Conservation (phyloP, 2,113 vertebrate species). For the Cottus gobio region DNA sequence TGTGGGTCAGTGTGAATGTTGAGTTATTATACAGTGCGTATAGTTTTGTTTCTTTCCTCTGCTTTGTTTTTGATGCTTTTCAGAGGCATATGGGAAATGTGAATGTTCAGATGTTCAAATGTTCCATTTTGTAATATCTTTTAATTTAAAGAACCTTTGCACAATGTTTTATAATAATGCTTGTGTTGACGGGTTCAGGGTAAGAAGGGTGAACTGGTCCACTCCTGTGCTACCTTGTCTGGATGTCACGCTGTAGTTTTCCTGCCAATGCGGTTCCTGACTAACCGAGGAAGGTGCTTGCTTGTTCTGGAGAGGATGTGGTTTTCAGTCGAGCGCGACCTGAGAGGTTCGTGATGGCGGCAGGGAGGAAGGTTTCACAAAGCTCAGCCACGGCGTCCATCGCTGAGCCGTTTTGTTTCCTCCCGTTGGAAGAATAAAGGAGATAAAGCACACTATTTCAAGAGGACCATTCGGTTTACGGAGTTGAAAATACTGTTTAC, state of each 20-base stretch:
- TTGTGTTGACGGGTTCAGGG: conserved; percentile 54
- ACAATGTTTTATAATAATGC: conserved; percentile 70
- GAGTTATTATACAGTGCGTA: conserved; percentile 22
- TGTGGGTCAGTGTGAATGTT: conserved; percentile 34
- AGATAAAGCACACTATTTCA: conserved; percentile 64
- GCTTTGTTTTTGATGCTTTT: conserved; percentile 44
- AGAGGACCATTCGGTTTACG: conserved; percentile 51
- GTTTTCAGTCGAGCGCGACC: conserved; percentile 11
- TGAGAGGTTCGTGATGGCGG: conserved; percentile 39
- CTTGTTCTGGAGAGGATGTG: conserved; percentile 17
- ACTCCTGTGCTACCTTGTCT: conserved; percentile 50
- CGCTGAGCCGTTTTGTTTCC: conserved; percentile 44
- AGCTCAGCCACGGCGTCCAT: conserved; percentile 9
- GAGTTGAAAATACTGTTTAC: conserved; percentile 76
- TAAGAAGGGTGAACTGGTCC: conserved; percentile 47
- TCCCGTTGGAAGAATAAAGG: conserved; percentile 35
- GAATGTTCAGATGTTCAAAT: conserved; percentile 67
- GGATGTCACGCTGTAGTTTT: conserved; percentile 56
- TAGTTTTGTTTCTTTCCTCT: conserved; percentile 9
- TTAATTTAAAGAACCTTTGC: conserved; percentile 67
- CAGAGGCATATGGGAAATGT: conserved; percentile 63
- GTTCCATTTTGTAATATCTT: conserved; percentile 58
- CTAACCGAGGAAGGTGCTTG: conserved; percentile 46
- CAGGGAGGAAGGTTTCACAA: conserved; percentile 14
- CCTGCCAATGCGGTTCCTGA: conserved; percentile 42